Evolutionary conservation across 2,888 invertebrate genomes (phyloP), one percentile per base, ranked within the genome.

Genomic region (Phasia obesa): DNA sequence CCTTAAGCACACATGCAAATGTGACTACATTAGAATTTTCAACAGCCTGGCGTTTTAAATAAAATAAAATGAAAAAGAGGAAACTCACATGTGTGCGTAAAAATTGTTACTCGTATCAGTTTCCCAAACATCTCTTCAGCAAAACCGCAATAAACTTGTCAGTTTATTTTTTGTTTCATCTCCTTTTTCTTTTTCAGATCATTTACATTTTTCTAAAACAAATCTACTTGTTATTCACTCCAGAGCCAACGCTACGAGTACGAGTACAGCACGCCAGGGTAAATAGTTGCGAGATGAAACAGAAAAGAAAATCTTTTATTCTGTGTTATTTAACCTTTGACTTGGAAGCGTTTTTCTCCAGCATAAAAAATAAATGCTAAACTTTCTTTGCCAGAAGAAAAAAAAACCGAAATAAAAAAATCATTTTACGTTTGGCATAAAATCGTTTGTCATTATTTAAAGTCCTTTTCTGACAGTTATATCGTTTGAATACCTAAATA

Each of bases 391-490:
- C n/a, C n/a, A 1, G 11, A 49, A 49, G 42, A 67, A 67, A 42
- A 60, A 4, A 42, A 49, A 49, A 81, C 60, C 57, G 5, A 69
- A 77, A 38, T n/a, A n/a, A n/a, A n/a, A n/a, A n/a, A n/a, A n/a
- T n/a, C n/a, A 65, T 59, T 79, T 74, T 75, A 75, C 27, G 65
- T 65, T 76, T 71, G 79, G 80, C 84, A 85, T 79, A 84, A 84
- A 85, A 87, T 89, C 90, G 89, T 89, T 89, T 90, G 90, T 90
- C 90, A 89, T 90, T 89, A 89, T 89, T 89, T 87, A 87, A 89
- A 88, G 86, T 88, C 89, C 88, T 86, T 87, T 86, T 81, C 4
- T 89, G 90, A 90, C 90, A 88, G 88, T 86, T 86, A 87, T 89
- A 83, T 83, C 79, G 73, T 69, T 86, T 69, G 62, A 75, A 75